Base-by-base conservation (phyloP, 2,113 vertebrate species). In the Catharus bicknelli region DNA sequence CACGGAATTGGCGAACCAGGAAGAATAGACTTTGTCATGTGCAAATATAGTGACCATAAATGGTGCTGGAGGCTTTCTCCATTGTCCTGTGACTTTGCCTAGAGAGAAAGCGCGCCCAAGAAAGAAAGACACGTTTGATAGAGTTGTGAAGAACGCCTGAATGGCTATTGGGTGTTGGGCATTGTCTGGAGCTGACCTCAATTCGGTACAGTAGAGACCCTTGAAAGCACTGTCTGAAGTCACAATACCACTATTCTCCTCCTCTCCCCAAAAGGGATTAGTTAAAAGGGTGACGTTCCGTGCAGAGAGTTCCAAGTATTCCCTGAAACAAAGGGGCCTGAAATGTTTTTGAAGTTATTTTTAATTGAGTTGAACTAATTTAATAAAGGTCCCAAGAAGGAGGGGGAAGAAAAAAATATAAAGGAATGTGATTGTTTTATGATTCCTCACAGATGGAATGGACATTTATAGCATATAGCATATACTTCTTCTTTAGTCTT, bases 201-300 rank as follows among this genome's bases (percentile, higher is more conserved):
- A 99, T 99, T 99, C 98, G 98, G 99, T 99, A 99, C 99, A 99
- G 99, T 99, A 99, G 98, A 98, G 98, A 98, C 98, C 98, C 98
- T 99, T 98, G 98, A 99, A 98, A 98, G 97, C 98, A 98, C 98
- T 98, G 98, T 99, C 98, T 99, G 97, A 97, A 97, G 97, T 98
- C 98, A 99, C 99, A 99, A 99, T 99, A 96, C 98, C 97, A 98
- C 98, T 96, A 99, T 99, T 99, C 98, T 99, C 98, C 98, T 98
- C 97, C 57, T 68, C 98, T 98, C 98, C 98, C 98, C 98, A 98
- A 98, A 98, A 98, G 98, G 98, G 98, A 99, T 99, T 99, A 99
- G 98, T 98, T 98, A 98, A 98, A 98, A 98, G 98, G 98, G 98
- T 98, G 98, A 98, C 97, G 97, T 98, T 98, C 97, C 98, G 98